Conservation (phyloP, 2,888 invertebrate genomes). For the Mesorhabditis spiculigera region DNA sequence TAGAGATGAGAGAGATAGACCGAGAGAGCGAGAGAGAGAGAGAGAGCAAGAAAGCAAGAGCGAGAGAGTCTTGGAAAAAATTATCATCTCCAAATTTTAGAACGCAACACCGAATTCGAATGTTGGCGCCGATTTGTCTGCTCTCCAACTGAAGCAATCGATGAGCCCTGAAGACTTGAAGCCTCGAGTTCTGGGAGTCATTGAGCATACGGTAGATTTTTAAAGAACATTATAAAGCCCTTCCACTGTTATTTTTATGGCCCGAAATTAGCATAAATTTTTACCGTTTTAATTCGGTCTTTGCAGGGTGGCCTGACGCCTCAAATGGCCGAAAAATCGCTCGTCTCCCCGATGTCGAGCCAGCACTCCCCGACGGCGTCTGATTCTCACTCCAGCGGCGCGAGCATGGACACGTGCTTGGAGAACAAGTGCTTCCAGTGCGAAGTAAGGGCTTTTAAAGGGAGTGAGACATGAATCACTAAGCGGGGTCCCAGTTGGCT, state of each 20-base stretch:
- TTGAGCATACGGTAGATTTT: neutral
- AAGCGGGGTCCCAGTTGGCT: too few relatives aligned
- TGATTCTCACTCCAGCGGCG: conserved; percentile 48
- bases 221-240: too few relatives aligned
- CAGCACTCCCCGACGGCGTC: conserved; percentile 49
- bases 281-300: neutral
- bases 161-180: neutral
- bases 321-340: conserved; percentile 30
- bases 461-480: too few relatives aligned
- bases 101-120: neutral
- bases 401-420: neutral
- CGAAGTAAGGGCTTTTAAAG: neutral
- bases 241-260: too few relatives aligned
- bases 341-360: conserved; percentile 22
- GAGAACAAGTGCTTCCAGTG: conserved; percentile 2
- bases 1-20: neutral
- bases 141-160: neutral
- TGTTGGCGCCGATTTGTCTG: neutral
- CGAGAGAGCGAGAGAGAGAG: neutral
- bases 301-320: conserved; percentile 24
- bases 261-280: neutral
- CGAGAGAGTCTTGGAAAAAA: too few relatives aligned
- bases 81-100: neutral
- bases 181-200: neutral
- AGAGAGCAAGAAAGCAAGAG: too few relatives aligned